These are phyloP conservation scores for Cassiopea andromeda DNA, from an alignment of 30 jellyfish, hydroid and myxozoan genomes.

Conservation along the genomic window DNA sequence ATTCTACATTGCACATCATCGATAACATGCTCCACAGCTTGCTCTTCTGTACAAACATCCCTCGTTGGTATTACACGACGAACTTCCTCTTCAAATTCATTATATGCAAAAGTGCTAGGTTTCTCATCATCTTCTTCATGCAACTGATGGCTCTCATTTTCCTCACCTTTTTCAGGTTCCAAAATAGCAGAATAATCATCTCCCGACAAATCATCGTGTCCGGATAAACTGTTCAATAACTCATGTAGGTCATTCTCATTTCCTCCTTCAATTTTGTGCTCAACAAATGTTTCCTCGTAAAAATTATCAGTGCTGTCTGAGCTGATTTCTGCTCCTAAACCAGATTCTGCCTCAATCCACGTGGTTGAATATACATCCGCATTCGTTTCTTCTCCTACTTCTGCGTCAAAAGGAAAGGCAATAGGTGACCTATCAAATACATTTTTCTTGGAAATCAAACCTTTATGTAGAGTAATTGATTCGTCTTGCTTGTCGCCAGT, in stretches of 20 bases:
- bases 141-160: not conserved
- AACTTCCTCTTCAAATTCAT: not conserved
- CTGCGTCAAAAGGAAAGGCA: slow-evolving; percentile 20
- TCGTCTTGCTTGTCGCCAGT: slow-evolving; percentile 14
- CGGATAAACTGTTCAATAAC: not conserved
- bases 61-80: not conserved
- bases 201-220: not conserved
- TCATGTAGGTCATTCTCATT: not conserved
- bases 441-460: slow-evolving; percentile 4
- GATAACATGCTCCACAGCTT: not conserved
- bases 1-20: slow-evolving; percentile 36
- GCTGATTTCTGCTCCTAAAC: not conserved
- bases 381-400: not conserved
- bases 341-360: not conserved
- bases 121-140: not conserved
- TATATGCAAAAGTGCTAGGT: not conserved
- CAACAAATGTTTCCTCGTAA: not conserved
- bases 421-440: not conserved
- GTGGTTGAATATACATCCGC: not conserved
- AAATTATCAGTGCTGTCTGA: not conserved
- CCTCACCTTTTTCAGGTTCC: not conserved
- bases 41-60: slow-evolving; percentile 40
- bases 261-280: slow-evolving; percentile 1
- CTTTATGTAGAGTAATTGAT: not conserved
- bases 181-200: not conserved